These are phyloP conservation scores for Phymastichus coffea DNA, from an alignment of 1,140 invertebrate species.

Conservation along the genomic window DNA sequence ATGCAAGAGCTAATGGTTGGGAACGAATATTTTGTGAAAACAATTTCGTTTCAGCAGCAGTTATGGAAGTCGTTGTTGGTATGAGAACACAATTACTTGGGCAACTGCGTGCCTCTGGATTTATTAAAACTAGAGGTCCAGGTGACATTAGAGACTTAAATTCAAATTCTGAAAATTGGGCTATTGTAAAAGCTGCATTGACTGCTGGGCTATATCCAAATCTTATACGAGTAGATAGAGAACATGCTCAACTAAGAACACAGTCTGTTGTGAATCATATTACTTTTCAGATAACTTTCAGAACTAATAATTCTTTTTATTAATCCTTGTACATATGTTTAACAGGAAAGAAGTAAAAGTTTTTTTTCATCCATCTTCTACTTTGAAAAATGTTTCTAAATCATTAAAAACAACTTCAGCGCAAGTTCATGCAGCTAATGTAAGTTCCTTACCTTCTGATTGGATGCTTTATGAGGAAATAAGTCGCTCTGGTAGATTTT, in stretches of 20 bases:
- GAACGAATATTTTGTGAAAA: constrained; percentile 77
- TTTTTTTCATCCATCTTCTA: constrained; percentile 73
- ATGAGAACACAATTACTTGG: constrained; percentile 78
- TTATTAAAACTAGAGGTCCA: constrained; percentile 74
- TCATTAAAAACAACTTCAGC: constrained; percentile 45
- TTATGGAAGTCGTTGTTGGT: constrained; percentile 84
- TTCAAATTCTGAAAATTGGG: constrained; percentile 86
- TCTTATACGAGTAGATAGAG: constrained; percentile 69
- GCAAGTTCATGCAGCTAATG: constrained; percentile 49
- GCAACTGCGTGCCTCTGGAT: constrained; percentile 81
- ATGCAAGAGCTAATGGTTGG: constrained; percentile 66
- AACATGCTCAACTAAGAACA: constrained; percentile 61
- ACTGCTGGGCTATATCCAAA: constrained; percentile 87
- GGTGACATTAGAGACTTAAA: constrained; percentile 75
- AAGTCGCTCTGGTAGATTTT: constrained; percentile 64
- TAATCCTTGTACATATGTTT: too few relatives aligned
- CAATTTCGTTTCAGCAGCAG: constrained; percentile 77
- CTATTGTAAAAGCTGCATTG: constrained; percentile 87
- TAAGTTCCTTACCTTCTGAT: constrained; percentile 66
- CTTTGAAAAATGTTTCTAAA: constrained; percentile 59
- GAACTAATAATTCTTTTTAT: too few relatives aligned
- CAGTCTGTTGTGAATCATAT: constrained; percentile 54
- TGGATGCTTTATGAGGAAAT: constrained; percentile 88
- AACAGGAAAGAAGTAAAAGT: constrained; percentile 72
- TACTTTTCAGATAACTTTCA: background rate